Evolutionary conservation across 2,113 vertebrate genomes (phyloP), one percentile per base, ranked within the genome.

Genomic region (Empidonax traillii): DNA sequence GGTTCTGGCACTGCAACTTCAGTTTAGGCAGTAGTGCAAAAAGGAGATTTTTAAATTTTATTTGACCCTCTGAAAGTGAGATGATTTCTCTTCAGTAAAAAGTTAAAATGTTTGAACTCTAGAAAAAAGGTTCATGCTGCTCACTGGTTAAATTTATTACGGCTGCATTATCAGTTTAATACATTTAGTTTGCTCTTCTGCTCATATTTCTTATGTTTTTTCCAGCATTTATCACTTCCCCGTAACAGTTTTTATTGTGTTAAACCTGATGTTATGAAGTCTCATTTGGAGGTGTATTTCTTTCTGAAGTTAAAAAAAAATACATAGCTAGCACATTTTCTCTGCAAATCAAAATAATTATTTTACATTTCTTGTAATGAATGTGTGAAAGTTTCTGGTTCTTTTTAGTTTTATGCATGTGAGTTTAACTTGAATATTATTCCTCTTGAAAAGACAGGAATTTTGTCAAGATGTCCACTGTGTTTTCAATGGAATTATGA

Each of bases 1-100:
- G 97, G 41, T 96, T 87, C 96, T 93, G 95, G 58, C 68, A 90
- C 33, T 83, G 93, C 95, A 73, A 24, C 86, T 87, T 86, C 93
- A 94, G 85, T 90, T 89, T 61, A 85, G 90, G 93, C 87, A 89
- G 51, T 72, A 90, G 43, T 46, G 91, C 53, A 41, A 61, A 95
- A 93, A 89, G 77, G 33, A 37, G 69, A 68, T 95, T 95, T 96
- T 93, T 35, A 14, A 73, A 93, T 93, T 95, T 87, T 61, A 12
- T 97, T 93, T 94, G 90, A 95, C 89, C 91, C 62, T 85, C 65
- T 12, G 5, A 91, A 85, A 91, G 49, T 16, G 23, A 76, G 66
- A 43, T 43, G 12, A 7, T 63, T 72, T 89, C 85, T 94, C 83
- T 92, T 73, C 63, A 53, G 22, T 75, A 43, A 62, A 78, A 94